Conservation (phyloP, 2,113 vertebrate species). For the Seriola quinqueradiata region DNA sequence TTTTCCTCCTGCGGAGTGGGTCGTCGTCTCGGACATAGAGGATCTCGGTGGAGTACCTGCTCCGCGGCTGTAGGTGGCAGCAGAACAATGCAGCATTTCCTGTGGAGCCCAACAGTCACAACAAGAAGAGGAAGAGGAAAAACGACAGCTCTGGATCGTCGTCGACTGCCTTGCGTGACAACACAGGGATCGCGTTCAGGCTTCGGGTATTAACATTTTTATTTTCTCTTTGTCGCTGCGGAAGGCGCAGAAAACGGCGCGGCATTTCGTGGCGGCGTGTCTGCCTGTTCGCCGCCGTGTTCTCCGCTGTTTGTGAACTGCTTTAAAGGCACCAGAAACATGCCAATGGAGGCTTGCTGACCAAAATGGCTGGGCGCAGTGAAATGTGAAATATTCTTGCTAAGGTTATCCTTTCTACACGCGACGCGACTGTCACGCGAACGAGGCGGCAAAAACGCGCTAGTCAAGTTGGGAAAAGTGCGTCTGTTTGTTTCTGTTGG, state of each 20-base stretch:
- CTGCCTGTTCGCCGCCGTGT: neutral
- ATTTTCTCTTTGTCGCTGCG: conserved; percentile 4
- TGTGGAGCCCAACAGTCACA: conserved; percentile 70
- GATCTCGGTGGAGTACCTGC: conserved; percentile 46
- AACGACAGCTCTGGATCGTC: conserved; percentile 82
- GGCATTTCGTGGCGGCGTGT: no score
- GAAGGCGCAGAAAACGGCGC: neutral
- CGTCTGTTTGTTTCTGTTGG: conserved; percentile 1
- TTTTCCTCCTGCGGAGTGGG: conserved; percentile 14
- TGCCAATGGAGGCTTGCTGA: conserved; percentile 81
- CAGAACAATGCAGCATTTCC: conserved; percentile 62
- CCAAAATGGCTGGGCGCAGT: conserved; percentile 85
- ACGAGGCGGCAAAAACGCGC: neutral
- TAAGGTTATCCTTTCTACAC: conserved; percentile 52
- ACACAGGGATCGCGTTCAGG: conserved; percentile 77
- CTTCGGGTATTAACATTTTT: conserved; percentile 71
- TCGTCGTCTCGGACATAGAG: rapidly evolving
- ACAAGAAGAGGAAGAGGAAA: conserved; percentile 84
- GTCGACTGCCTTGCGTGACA: conserved; percentile 84
- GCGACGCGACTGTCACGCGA: conserved; percentile 41
- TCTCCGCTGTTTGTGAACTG: conserved; percentile 31
- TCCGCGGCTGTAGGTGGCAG: conserved; percentile 74
- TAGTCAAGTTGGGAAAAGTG: conserved; percentile 1
- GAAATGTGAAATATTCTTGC: conserved; percentile 81
- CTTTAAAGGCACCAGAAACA: conserved; percentile 71